Conservation (phyloP, 2,797 vertebrate genomes). For the Propithecus deckenii region DNA sequence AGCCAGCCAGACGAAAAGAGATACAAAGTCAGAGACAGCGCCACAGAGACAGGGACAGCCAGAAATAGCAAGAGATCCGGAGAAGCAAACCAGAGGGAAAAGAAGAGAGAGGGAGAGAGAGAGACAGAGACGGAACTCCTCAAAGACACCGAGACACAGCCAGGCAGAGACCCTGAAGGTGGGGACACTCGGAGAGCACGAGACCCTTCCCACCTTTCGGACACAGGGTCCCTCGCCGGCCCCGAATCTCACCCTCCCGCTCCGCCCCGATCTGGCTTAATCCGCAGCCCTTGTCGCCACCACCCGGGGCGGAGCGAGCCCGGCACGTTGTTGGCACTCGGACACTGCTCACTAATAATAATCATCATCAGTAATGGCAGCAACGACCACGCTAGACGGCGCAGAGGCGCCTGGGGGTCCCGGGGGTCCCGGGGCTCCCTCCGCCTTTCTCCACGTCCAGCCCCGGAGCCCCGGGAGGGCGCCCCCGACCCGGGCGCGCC, state of each 20-base stretch:
- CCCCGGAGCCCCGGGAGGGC: neutral
- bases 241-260: neutral
- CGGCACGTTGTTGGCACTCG: neutral
- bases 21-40: conserved; percentile 3
- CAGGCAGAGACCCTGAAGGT: neutral
- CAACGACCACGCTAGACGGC: no score
- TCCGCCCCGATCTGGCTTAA: neutral
- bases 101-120: no score
- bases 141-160: neutral
- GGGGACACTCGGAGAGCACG: neutral
- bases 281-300: conserved; percentile 58
- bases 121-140: neutral
- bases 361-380: no score
- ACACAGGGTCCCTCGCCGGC: neutral
- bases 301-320: neutral
- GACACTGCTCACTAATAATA: neutral
- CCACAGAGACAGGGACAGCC: neutral
- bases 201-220: neutral
- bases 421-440: neutral
- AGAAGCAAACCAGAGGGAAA: neutral
- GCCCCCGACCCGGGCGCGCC: neutral
- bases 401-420: neutral
- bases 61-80: neutral
- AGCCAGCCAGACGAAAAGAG: neutral
- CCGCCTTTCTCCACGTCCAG: neutral